These are phyloP conservation scores for Asobara japonica DNA, from an alignment of 1,140 invertebrate species.

Conservation along the genomic window DNA sequence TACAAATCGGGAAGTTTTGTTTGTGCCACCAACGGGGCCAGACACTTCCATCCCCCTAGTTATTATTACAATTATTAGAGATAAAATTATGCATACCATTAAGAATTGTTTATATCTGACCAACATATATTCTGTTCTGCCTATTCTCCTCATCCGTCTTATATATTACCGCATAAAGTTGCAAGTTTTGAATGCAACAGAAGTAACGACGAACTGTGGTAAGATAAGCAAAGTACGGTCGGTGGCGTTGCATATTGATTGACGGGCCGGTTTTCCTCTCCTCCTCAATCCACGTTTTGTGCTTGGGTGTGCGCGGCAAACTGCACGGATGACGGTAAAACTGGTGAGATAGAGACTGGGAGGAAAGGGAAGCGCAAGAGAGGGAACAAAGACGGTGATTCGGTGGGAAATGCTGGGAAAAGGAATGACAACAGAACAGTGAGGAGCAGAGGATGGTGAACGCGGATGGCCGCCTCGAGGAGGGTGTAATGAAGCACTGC, in stretches of 20 bases:
- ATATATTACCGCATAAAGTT: neutral
- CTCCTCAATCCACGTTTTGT: neutral
- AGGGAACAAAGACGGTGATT: neutral
- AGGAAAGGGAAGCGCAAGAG: conserved; percentile 5
- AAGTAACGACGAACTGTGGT: conserved; percentile 20
- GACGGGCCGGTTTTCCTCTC: conserved; percentile 43
- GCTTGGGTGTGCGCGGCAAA: conserved; percentile 9
- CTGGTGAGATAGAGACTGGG: conserved; percentile 8
- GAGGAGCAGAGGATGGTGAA: conserved; percentile 39
- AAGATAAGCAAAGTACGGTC: conserved; percentile 64
- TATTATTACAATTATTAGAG: too few relatives aligned
- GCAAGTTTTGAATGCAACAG: conserved; percentile 1
- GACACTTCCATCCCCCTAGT: too few relatives aligned
- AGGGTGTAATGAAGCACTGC: conserved; percentile 66
- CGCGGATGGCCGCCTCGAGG: conserved; percentile 40
- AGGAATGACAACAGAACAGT: conserved; percentile 38
- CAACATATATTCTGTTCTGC: neutral
- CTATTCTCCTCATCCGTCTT: neutral
- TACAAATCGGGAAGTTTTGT: too few relatives aligned
- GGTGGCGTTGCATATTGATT: conserved; percentile 65
- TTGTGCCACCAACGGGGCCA: too few relatives aligned
- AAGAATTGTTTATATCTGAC: too few relatives aligned
- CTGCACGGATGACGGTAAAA: conserved; percentile 47
- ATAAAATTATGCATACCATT: too few relatives aligned
- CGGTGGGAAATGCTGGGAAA: conserved; percentile 30